Evolutionary conservation across 2,888 invertebrate species (phyloP).

Genomic region (Disparrhopalites patrizii): DNA sequence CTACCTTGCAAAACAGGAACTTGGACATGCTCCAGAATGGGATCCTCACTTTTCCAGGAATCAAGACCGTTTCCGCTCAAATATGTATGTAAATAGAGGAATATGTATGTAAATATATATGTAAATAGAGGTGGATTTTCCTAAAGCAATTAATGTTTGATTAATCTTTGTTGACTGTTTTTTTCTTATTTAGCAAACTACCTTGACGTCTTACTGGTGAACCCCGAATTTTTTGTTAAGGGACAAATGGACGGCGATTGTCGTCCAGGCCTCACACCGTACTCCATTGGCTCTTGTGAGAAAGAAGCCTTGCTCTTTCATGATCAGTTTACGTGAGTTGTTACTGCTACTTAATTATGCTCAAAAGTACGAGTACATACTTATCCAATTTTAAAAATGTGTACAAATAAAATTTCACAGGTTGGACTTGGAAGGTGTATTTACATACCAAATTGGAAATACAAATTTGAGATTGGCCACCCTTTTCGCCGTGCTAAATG

Average conservation of each 20-base stretch:
- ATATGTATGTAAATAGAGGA: background rate
- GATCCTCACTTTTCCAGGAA: too few species aligned
- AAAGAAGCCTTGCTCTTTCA: background rate
- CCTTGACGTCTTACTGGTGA: background rate
- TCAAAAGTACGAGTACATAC: background rate
- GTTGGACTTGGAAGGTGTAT: background rate
- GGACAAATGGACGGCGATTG: background rate
- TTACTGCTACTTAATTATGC: background rate
- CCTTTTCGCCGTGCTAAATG: background rate
- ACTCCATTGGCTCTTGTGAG: background rate
- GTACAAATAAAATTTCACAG: background rate
- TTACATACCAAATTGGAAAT: conserved; percentile 1
- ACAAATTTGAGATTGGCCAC: background rate
- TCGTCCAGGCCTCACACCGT: background rate
- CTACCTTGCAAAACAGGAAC: background rate
- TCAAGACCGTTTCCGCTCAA: too few species aligned
- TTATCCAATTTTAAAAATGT: background rate
- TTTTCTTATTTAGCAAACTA: background rate
- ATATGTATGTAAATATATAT: background rate
- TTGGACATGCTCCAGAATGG: background rate
- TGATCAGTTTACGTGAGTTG: background rate
- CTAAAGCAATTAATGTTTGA: background rate
- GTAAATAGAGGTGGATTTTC: background rate
- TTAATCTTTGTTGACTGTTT: too few species aligned
- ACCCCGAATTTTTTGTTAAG: background rate